A percentile compares a stretch with the other conserved stretches of the same genome.
phyloP scores from a whole-genome alignment of 1,140 invertebrate species.

The Formica selysi region DNA sequence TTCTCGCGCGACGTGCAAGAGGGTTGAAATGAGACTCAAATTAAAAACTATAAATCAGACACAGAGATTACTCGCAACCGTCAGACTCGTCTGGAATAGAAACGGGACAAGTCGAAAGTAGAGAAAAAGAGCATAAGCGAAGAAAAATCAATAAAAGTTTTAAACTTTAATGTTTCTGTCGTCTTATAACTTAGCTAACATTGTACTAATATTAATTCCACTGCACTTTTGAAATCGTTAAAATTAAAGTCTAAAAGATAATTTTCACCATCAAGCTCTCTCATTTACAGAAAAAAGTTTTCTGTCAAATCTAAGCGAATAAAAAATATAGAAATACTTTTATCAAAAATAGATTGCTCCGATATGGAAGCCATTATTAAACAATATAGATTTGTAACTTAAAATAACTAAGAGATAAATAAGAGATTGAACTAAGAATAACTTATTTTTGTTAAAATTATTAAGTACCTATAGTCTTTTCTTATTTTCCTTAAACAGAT shows the following conservation, averaged over 20 bases:
- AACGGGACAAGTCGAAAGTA: conserved; percentile 33
- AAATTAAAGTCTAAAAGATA: conserved; percentile 29
- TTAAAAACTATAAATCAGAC: conserved; percentile 84
- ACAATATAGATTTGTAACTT: not conserved
- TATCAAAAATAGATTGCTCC: not conserved
- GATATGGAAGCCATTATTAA: not conserved
- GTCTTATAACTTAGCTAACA: conserved; percentile 31
- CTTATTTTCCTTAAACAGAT: not conserved
- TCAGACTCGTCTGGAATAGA: conserved; percentile 42
- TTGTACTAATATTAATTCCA: conserved; percentile 25
- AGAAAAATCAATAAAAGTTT: conserved; percentile 49
- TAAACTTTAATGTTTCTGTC: conserved; percentile 33
- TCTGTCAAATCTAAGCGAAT: conserved; percentile 5
- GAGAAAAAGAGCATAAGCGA: conserved; percentile 30
- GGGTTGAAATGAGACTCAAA: conserved; percentile 81
- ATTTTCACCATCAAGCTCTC: not conserved
- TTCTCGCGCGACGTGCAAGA: conserved; percentile 51
- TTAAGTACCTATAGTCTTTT: not conserved
- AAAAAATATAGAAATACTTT: not conserved
- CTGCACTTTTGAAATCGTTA: conserved; percentile 19
- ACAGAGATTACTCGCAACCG: conserved; percentile 72
- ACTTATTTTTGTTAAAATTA: not conserved
- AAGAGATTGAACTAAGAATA: not conserved
- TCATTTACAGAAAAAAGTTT: conserved; percentile 17
- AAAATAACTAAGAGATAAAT: no score